Percentiles rank a stretch among this genome's conserved stretches.
Conservation (phyloP, 2,113 vertebrate species). For the Opisthocomus hoazin region DNA sequence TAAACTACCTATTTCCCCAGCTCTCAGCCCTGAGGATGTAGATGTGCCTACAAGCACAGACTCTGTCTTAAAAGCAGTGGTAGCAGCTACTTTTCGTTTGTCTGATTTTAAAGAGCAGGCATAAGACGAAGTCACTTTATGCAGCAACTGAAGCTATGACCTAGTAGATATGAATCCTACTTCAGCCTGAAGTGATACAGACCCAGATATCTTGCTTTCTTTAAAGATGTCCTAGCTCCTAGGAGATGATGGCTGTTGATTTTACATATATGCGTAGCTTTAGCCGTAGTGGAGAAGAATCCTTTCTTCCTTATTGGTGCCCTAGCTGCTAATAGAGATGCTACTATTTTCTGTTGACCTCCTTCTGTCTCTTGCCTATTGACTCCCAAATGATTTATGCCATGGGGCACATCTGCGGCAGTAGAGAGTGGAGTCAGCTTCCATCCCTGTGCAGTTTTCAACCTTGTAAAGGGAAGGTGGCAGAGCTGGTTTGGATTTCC, state of each 20-base stretch:
- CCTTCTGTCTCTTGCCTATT: background rate
- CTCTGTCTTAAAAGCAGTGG: background rate
- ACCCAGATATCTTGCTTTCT: background rate
- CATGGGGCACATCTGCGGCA: background rate
- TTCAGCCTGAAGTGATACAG: background rate
- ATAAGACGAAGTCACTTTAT: background rate
- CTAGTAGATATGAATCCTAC: background rate
- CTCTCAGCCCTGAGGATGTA: background rate
- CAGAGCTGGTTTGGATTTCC: background rate
- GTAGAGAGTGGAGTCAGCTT: background rate
- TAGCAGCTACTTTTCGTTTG: background rate
- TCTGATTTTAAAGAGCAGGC: background rate
- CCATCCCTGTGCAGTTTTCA: background rate
- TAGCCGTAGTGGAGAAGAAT: background rate
- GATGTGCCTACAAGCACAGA: background rate
- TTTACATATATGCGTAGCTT: background rate
- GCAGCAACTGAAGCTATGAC: background rate
- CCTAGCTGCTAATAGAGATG: background rate
- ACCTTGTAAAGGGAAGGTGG: background rate
- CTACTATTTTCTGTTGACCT: background rate
- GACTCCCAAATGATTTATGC: background rate
- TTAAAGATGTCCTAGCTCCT: background rate
- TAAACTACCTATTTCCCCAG: background rate
- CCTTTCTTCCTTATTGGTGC: background rate
- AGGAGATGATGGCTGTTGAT: background rate